phyloP scores from a whole-genome alignment of 35 echinoderm and acorn worm genomes.

The Apostichopus japonicus region DNA sequence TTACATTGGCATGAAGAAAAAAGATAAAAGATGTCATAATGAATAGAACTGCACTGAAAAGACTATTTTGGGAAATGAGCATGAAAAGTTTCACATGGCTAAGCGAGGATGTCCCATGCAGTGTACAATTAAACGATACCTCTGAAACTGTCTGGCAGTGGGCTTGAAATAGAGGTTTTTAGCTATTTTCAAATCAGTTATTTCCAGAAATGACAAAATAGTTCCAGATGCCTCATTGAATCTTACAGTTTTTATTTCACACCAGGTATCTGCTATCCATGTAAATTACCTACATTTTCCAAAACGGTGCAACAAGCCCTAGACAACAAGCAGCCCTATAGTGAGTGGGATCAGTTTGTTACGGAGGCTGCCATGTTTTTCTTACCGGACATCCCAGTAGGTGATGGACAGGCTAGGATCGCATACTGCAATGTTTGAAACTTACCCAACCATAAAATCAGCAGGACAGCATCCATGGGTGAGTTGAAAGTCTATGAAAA shows the following conservation, averaged over 20 bases:
- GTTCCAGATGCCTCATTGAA: background rate
- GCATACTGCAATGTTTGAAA: conserved; percentile 52
- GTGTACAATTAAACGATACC: too few relatives aligned
- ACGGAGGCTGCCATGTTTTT: conserved; percentile 35
- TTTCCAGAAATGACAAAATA: background rate
- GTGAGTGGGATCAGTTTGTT: conserved; percentile 29
- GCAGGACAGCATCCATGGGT: conserved; percentile 44
- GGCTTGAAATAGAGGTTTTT: background rate
- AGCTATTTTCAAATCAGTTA: background rate
- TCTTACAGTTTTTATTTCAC: background rate
- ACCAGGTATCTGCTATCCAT: background rate
- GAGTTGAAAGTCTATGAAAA: background rate
- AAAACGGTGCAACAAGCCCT: background rate
- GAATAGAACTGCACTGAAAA: too few relatives aligned
- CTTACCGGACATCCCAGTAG: conserved; percentile 24
- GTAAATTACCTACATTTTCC: conserved; percentile 26
- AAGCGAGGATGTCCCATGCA: too few relatives aligned
- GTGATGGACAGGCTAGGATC: conserved; percentile 15
- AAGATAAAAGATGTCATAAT: too few relatives aligned
- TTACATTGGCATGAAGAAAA: too few relatives aligned
- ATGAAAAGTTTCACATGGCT: too few relatives aligned
- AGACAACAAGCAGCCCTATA: background rate
- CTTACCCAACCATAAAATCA: conserved; percentile 34
- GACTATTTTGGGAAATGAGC: too few relatives aligned
- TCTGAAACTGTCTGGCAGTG: too few relatives aligned